Percentiles rank a stretch among this genome's conserved stretches.
Evolutionary conservation across 2,797 vertebrate species (phyloP).

Genomic region (Sternarchorhynchus goeldii): DNA sequence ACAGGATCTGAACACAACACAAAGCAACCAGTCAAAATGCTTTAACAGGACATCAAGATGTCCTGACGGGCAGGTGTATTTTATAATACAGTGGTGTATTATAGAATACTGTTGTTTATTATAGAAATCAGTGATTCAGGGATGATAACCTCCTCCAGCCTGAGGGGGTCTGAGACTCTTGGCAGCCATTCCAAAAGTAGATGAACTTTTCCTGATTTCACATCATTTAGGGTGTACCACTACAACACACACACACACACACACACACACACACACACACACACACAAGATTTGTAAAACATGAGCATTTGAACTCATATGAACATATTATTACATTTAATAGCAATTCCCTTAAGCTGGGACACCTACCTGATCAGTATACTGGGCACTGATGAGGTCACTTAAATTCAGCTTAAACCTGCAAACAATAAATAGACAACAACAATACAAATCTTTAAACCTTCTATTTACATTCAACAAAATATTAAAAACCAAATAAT

Average conservation of each 20-base stretch:
- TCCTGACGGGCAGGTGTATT: not conserved
- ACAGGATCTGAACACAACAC: constrained; percentile 75
- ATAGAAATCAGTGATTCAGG: not conserved
- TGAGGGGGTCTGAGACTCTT: constrained; percentile 70
- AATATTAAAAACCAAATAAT: not conserved
- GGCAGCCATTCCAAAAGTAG: constrained; percentile 85
- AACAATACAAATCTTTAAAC: not conserved
- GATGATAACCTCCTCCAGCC: constrained; percentile 81
- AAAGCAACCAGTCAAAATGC: not conserved
- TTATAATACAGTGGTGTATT: not conserved
- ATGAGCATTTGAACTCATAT: not conserved
- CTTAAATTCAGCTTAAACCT: constrained; percentile 87
- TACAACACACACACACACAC: constrained; percentile 58
- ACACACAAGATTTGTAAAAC: not conserved
- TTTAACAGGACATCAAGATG: not conserved
- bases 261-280: not conserved
- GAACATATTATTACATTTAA: constrained; percentile 2
- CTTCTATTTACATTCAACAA: not conserved
- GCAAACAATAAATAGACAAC: constrained; percentile 47
- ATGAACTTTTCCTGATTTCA: constrained; percentile 88
- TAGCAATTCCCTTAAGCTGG: not conserved
- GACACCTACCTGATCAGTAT: constrained; percentile 80
- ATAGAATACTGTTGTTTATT: not conserved
- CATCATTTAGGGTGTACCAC: constrained; percentile 90
- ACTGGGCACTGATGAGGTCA: constrained; percentile 78